A percentile compares a stretch with the other conserved stretches of the same genome.
Evolutionary conservation across 2,113 vertebrate genomes (phyloP).

Genomic region (Odontesthes bonariensis): DNA sequence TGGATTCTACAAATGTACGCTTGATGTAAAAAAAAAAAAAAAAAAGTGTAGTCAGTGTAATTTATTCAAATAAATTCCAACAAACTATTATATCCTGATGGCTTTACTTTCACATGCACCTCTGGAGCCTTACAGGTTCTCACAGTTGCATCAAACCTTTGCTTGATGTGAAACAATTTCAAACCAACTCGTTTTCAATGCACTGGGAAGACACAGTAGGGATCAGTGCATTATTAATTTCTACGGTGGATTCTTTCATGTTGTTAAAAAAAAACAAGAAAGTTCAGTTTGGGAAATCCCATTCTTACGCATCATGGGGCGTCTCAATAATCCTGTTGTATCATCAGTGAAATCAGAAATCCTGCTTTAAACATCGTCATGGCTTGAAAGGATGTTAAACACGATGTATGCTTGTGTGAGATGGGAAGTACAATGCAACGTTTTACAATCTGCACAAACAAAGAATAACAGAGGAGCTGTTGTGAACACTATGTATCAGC

Average conservation of each 20-base stretch:
- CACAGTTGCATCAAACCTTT: background rate
- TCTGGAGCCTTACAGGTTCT: background rate
- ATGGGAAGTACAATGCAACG: slow-evolving; percentile 23
- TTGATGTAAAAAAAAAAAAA: slow-evolving; percentile 79
- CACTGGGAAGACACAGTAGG: too few relatives aligned
- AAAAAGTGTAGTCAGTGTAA: slow-evolving; percentile 78
- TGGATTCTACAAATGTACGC: slow-evolving; percentile 82
- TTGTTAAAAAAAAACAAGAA: too few relatives aligned
- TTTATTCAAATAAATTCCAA: slow-evolving; percentile 83
- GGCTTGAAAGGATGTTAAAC: slow-evolving; percentile 16
- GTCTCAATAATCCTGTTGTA: slow-evolving; percentile 28
- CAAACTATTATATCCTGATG: slow-evolving; percentile 46
- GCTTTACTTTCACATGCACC: slow-evolving; percentile 5
- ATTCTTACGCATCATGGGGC: background rate
- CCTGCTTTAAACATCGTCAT: slow-evolving; percentile 18
- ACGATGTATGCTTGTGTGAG: background rate
- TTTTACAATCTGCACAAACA: slow-evolving; percentile 31
- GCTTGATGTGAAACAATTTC: too few relatives aligned
- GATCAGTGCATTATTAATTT: too few relatives aligned
- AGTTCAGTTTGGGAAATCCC: too few relatives aligned
- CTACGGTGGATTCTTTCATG: too few relatives aligned
- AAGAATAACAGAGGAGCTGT: slow-evolving; percentile 11
- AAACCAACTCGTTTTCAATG: too few relatives aligned
- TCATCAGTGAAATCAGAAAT: background rate
- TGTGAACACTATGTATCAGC: slow-evolving; percentile 1